Evolutionary conservation across 37 sponge, comb jelly and placozoan genomes (phyloP).

Genomic region (Eunapius fragilis): DNA sequence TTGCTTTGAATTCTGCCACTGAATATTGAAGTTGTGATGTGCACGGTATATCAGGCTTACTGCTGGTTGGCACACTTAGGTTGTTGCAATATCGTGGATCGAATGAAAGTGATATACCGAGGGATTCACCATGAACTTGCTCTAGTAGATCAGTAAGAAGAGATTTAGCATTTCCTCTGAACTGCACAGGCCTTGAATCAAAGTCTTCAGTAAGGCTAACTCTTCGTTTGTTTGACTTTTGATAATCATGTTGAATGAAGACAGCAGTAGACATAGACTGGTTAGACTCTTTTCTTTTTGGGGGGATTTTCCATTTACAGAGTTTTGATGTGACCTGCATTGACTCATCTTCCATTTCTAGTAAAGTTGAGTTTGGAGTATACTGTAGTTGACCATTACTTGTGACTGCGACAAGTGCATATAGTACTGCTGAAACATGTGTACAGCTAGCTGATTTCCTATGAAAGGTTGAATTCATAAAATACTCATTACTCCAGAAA

Average conservation of each 20-base stretch:
- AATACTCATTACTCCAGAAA: not conserved
- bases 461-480: not conserved
- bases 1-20: not conserved
- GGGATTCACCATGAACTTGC: not conserved
- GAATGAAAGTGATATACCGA: too few relatives aligned
- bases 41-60: conserved; percentile 1
- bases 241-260: conserved; percentile 26
- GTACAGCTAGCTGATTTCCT: conserved; percentile 5
- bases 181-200: conserved; percentile 32
- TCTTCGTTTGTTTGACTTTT: conserved; percentile 10
- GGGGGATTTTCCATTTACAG: conserved; percentile 35
- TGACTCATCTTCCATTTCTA: too few relatives aligned
- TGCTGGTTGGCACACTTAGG: too few relatives aligned
- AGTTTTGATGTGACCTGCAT: conserved; percentile 17
- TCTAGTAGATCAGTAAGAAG: not conserved
- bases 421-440: not conserved
- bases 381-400: too few relatives aligned
- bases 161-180: conserved; percentile 1
- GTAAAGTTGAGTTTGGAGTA: conserved; percentile 3
- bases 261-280: not conserved
- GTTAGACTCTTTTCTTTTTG: conserved; percentile 22
- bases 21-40: not conserved
- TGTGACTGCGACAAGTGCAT: not conserved
- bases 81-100: too few relatives aligned
- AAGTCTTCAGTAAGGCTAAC: conserved; percentile 1